Evolutionary conservation across 1,140 invertebrate genomes (phyloP).

Genomic region (Ceratina australensis): DNA sequence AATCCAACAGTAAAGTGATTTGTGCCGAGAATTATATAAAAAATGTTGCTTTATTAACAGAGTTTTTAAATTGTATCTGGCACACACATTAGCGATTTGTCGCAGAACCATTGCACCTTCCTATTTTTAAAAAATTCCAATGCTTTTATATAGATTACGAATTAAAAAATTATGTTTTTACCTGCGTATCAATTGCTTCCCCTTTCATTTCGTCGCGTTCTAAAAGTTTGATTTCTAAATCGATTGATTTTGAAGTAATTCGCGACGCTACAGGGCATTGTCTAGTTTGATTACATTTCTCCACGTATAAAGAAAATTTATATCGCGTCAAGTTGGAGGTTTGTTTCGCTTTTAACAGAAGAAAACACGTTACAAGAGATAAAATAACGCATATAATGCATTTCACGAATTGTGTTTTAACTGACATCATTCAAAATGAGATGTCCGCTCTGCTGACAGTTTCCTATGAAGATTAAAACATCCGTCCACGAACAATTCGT

Average conservation of each 20-base stretch:
- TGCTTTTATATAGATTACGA: not conserved
- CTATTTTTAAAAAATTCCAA: slow-evolving; percentile 40
- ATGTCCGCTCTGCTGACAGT: slow-evolving; percentile 2
- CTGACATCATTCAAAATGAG: slow-evolving; percentile 50
- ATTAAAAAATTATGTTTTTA: slow-evolving; percentile 21
- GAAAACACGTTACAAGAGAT: slow-evolving; percentile 35
- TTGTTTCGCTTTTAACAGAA: slow-evolving; percentile 41
- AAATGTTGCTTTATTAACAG: slow-evolving; percentile 69
- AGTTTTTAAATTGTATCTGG: slow-evolving; percentile 70
- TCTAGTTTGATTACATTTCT: slow-evolving; percentile 7
- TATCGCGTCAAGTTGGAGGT: not conserved
- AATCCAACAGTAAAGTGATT: slow-evolving; percentile 77
- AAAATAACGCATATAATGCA: slow-evolving; percentile 37
- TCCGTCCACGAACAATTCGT: slow-evolving; percentile 23
- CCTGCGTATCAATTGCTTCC: slow-evolving; percentile 46
- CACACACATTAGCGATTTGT: slow-evolving; percentile 65
- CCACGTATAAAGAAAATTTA: not conserved
- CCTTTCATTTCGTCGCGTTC: slow-evolving; percentile 34
- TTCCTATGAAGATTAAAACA: slow-evolving; percentile 24
- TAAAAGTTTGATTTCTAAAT: slow-evolving; percentile 31
- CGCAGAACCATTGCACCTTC: slow-evolving; percentile 47
- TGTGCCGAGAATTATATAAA: slow-evolving; percentile 69
- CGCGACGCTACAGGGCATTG: not conserved
- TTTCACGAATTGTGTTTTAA: slow-evolving; percentile 52
- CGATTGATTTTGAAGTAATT: slow-evolving; percentile 17